phyloP scores from a whole-genome alignment of 2,888 invertebrate genomes.

The Tetropium fuscum region DNA sequence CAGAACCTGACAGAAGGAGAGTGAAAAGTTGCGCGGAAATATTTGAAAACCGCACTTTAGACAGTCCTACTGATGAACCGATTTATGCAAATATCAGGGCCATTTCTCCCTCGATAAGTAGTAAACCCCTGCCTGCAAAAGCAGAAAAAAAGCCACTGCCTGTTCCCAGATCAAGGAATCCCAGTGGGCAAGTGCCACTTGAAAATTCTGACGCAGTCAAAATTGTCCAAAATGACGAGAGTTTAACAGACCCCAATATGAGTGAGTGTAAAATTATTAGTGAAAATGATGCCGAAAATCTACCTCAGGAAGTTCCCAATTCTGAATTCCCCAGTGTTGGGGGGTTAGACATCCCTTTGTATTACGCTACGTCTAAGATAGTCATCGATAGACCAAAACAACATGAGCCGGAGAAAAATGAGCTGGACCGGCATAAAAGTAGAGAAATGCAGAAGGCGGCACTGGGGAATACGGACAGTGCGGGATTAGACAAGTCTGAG shows the following conservation, averaged over 20 bases:
- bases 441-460: neutral
- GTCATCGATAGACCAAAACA: too few species aligned
- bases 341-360: neutral
- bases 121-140: neutral
- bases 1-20: constrained; percentile 4
- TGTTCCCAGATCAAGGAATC: constrained; percentile 29
- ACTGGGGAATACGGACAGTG: neutral
- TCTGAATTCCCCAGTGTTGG: neutral
- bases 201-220: constrained; percentile 30
- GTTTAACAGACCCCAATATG: constrained; percentile 37
- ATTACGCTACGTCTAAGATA: neutral
- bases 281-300: constrained; percentile 28
- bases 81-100: constrained; percentile 43
- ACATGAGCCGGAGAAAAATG: neutral
- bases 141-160: constrained; percentile 32
- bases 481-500: constrained; percentile 19
- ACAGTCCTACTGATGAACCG: constrained; percentile 37
- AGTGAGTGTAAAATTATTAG: constrained; percentile 45
- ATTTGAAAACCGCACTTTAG: constrained; percentile 35
- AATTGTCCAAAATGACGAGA: constrained; percentile 23
- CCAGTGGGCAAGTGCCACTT: constrained; percentile 15
- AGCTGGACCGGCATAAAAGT: neutral
- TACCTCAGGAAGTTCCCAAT: constrained; percentile 7
- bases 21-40: constrained; percentile 39
- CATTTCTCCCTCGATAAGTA: neutral